Conservation (phyloP, 2,797 vertebrate genomes). For the Sebastes vulpes region DNA sequence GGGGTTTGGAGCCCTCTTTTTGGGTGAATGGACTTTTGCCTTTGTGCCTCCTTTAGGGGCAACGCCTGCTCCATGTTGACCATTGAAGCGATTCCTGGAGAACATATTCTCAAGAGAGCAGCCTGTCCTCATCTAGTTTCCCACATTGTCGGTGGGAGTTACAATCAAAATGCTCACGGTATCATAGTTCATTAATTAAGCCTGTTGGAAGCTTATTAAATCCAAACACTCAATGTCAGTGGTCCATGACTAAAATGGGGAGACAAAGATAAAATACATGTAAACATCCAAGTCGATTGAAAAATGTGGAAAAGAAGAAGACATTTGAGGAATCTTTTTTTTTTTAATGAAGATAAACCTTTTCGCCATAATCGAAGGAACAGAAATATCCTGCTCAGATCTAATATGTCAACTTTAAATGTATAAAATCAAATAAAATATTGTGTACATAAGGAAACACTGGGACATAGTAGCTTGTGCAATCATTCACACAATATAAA, state of each 20-base stretch:
- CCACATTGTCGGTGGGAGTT: constrained; percentile 39
- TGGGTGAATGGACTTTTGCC: constrained; percentile 81
- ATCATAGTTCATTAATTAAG: constrained; percentile 28
- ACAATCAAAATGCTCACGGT: constrained; percentile 18
- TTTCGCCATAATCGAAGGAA: background rate
- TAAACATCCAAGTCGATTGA: background rate
- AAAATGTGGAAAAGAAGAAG: background rate
- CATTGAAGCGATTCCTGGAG: constrained; percentile 89
- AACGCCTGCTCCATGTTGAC: constrained; percentile 85
- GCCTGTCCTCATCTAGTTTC: constrained; percentile 42
- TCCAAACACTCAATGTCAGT: constrained; percentile 36
- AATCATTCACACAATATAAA: background rate
- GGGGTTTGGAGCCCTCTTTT: constrained; percentile 88
- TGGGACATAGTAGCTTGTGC: background rate
- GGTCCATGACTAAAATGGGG: constrained; percentile 63
- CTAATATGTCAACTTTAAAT: background rate
- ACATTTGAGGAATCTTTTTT: constrained; percentile 27
- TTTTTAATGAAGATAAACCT: background rate
- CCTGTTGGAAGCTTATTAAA: constrained; percentile 16
- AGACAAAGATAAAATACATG: constrained; percentile 46
- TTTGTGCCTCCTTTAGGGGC: constrained; percentile 83
- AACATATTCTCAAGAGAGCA: constrained; percentile 84
- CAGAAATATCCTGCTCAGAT: background rate
- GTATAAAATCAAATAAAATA: background rate
- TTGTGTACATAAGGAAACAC: background rate